A percentile compares a stretch with the other conserved stretches of the same genome.
These are phyloP conservation scores for Heteromurus nitidus DNA, from an alignment of 2,888 invertebrate species.

Conservation along the genomic window DNA sequence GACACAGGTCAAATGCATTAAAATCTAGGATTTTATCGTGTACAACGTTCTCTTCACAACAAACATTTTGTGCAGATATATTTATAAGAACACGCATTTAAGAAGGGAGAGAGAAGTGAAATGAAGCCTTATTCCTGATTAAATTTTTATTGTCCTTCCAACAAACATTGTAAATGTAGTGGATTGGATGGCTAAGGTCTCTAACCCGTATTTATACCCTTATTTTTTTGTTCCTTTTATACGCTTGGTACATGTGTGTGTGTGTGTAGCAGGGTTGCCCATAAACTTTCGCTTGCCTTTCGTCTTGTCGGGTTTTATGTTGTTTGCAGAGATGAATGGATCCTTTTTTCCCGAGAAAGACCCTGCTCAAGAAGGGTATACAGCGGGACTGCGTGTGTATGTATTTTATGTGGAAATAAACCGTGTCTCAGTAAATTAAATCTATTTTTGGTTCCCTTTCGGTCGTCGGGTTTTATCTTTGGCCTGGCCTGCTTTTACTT, in stretches of 20 bases:
- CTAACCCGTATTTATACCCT: no score
- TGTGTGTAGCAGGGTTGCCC: no score
- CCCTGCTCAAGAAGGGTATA: not conserved
- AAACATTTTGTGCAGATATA: no score
- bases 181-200: not conserved
- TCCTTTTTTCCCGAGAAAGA: not conserved
- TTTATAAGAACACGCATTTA: no score
- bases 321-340: not conserved
- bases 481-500: not conserved
- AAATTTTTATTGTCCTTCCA: constrained; percentile 46
- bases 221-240: no score
- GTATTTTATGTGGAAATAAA: constrained; percentile 41
- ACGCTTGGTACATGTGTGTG: no score
- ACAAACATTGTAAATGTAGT: not conserved
- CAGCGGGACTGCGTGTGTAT: not conserved
- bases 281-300: no score
- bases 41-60: no score
- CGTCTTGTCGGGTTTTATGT: not conserved
- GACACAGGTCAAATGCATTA: not conserved
- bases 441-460: constrained; percentile 26
- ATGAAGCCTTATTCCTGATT: constrained; percentile 39
- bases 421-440: constrained; percentile 43
- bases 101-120: not conserved
- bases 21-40: no score
- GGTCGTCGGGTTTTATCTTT: not conserved